phyloP scores from a whole-genome alignment of 37 sponge, comb jelly and placozoan genomes.

The Hexactinellida sp. region DNA sequence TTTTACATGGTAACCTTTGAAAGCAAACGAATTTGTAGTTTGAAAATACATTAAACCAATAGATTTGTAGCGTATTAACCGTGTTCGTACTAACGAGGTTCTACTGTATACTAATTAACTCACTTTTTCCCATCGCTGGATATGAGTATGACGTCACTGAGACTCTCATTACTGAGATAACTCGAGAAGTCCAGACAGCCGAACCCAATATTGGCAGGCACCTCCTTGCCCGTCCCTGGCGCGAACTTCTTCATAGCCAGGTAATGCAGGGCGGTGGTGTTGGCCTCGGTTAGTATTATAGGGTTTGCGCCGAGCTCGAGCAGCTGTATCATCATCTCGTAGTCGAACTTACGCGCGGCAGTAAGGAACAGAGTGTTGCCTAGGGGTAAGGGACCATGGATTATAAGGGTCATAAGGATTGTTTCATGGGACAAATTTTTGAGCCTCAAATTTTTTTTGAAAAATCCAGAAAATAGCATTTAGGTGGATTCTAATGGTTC shows the following conservation, averaged over 20 bases:
- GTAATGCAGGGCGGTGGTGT: not conserved
- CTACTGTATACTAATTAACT: too few relatives aligned
- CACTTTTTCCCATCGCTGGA: constrained; percentile 7
- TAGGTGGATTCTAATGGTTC: too few relatives aligned
- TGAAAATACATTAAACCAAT: too few relatives aligned
- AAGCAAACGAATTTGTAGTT: too few relatives aligned
- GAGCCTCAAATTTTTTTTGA: too few relatives aligned
- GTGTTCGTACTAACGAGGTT: too few relatives aligned
- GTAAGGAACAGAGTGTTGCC: not conserved
- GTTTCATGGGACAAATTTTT: not conserved
- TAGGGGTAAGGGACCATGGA: not conserved
- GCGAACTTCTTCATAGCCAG: not conserved
- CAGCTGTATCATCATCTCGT: constrained; percentile 5
- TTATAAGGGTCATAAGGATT: not conserved
- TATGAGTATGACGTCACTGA: not conserved
- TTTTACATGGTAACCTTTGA: too few relatives aligned
- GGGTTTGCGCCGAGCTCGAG: not conserved
- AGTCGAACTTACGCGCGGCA: not conserved
- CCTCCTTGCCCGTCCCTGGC: not conserved
- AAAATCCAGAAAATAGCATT: too few relatives aligned
- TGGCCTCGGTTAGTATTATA: not conserved
- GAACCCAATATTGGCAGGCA: not conserved
- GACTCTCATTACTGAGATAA: not conserved
- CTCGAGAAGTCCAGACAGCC: not conserved
- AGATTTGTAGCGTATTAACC: too few relatives aligned